Conservation (phyloP, 1,140 invertebrate species). For the Apis dorsata region DNA sequence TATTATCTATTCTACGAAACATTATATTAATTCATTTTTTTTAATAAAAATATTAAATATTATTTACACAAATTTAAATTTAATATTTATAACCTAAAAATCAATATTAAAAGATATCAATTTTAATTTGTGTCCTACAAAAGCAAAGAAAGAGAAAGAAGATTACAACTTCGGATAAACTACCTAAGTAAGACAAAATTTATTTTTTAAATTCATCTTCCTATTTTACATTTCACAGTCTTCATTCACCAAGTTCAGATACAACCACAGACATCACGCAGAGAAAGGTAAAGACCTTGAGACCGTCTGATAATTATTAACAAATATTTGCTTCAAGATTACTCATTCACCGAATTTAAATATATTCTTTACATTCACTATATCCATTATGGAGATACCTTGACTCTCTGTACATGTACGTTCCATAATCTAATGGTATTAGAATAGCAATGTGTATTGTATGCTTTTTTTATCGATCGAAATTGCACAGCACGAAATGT, state of each 20-base stretch:
- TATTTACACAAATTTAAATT: too few relatives aligned
- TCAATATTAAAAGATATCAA: background rate
- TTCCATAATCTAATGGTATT: background rate
- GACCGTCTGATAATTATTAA: conserved; percentile 23
- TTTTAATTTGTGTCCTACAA: background rate
- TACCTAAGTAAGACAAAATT: background rate
- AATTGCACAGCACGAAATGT: background rate
- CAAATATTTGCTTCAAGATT: conserved; percentile 1
- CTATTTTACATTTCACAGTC: background rate
- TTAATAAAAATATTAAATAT: too few relatives aligned
- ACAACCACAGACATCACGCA: background rate
- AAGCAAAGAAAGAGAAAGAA: background rate
- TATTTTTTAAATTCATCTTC: conserved; percentile 20
- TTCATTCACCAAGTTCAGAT: conserved; percentile 31
- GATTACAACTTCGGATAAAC: conserved; percentile 1
- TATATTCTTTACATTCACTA: background rate
- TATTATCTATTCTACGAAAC: too few relatives aligned
- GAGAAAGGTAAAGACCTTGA: conserved; percentile 38
- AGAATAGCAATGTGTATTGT: background rate
- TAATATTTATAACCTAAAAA: background rate
- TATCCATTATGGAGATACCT: background rate
- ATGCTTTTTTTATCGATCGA: background rate
- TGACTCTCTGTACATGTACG: background rate
- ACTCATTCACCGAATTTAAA: conserved; percentile 20
- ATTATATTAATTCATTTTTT: too few relatives aligned